Evolutionary conservation across 2,888 invertebrate genomes (phyloP), one percentile per base, ranked within the genome.

Genomic region (Dicyrtoma fusca): DNA sequence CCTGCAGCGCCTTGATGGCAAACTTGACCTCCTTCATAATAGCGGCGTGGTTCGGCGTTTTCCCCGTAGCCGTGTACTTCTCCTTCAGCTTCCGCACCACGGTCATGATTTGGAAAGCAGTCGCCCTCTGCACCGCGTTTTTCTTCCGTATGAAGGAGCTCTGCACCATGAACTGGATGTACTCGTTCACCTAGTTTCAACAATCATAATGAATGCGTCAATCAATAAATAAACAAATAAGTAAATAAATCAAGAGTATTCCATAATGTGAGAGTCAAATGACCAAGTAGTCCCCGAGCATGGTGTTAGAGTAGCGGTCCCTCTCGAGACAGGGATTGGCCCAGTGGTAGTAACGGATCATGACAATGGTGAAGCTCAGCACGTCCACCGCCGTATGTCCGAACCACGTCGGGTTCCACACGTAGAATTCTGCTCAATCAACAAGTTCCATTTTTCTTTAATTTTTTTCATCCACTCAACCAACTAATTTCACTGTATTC

Each of bases 141-240:
- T 71, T 71, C 47, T 71, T 71, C 11, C 71, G 53, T 21, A 71
- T 64, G 47, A 71, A 64, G 26, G 71, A 64, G 17, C 55, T 45
- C 53, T 71, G 71, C 13, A 71, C 61, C 57, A 69, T 55, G 45
- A 69, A 69, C n/a, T 57, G 69, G n/a, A 69, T 69, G 23, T 69
- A 59, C 14, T 69, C 69, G 34, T 34, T 34, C 34, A 34, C 34
- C n/a, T n/a, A n/a, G n/a, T n/a, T n/a, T n/a, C n/a, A n/a, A n/a
- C n/a, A n/a, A n/a, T n/a, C n/a, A n/a, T n/a, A n/a, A n/a, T n/a
- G n/a, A n/a, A n/a, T n/a, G n/a, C n/a, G n/a, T n/a, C n/a, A n/a
- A n/a, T n/a, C n/a, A n/a, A n/a, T n/a, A n/a, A n/a, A n/a, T n/a
- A n/a, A n/a, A n/a, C n/a, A n/a, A n/a, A n/a, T n/a, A n/a, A n/a